These are phyloP conservation scores for Syngnathoides biaculeatus DNA, from an alignment of 2,113 vertebrate species.

Conservation along the genomic window DNA sequence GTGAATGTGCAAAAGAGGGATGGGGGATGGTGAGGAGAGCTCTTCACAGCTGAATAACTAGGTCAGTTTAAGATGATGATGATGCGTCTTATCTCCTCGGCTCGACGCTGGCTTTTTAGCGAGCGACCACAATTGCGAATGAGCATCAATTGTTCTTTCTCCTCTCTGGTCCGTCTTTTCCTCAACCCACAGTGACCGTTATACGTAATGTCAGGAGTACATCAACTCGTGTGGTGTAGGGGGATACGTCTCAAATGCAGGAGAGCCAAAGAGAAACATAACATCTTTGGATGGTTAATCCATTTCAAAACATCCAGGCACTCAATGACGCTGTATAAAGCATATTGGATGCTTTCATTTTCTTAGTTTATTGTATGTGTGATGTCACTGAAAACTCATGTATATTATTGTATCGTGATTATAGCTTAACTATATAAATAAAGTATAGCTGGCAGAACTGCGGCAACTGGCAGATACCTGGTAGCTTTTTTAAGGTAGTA, in stretches of 20 bases:
- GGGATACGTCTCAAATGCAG: background rate
- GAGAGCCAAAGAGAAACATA: background rate
- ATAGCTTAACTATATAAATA: too few species aligned
- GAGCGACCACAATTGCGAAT: conserved; percentile 13
- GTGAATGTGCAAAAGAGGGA: conserved; percentile 6
- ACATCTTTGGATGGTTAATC: background rate
- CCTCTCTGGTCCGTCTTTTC: background rate
- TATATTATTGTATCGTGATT: too few species aligned
- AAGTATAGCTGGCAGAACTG: too few species aligned
- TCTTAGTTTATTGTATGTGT: too few species aligned
- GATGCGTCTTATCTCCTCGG: conserved; percentile 51
- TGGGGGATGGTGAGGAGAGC: conserved; percentile 3
- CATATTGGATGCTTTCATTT: too few species aligned
- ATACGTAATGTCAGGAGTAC: background rate
- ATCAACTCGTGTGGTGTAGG: background rate
- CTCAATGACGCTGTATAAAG: background rate
- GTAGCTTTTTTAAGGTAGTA: too few species aligned
- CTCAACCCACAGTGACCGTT: background rate
- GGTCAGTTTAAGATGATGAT: conserved; percentile 65
- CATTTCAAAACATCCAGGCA: background rate
- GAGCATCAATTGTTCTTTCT: conserved; percentile 2
- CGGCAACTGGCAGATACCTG: too few species aligned
- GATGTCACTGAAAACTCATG: too few species aligned
- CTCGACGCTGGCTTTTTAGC: conserved; percentile 41
- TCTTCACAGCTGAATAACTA: conserved; percentile 66